phyloP scores from a whole-genome alignment of 2,888 invertebrate genomes.

The Ichneumoninae sp. region DNA sequence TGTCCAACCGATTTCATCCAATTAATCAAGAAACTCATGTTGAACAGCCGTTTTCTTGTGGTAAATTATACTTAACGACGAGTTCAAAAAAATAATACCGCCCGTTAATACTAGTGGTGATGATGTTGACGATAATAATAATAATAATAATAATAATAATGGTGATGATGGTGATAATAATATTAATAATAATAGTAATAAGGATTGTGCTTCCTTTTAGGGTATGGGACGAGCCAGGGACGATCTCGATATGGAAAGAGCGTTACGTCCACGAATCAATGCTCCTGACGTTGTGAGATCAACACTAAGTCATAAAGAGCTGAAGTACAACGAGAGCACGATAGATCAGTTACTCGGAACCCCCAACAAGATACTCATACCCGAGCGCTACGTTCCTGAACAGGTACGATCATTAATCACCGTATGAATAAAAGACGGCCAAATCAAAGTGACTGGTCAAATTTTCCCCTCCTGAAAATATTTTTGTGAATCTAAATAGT shows the following conservation, averaged over 20 bases:
- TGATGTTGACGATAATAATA: too few relatives aligned
- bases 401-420: slow-evolving; percentile 86
- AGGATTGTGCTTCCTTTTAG: slow-evolving; percentile 71
- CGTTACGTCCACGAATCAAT: slow-evolving; percentile 90
- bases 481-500: neutral
- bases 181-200: neutral
- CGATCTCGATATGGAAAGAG: slow-evolving; percentile 95
- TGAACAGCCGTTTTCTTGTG: neutral
- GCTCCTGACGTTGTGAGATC: slow-evolving; percentile 95
- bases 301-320: slow-evolving; percentile 88
- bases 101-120: too few relatives aligned
- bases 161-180: neutral
- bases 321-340: slow-evolving; percentile 91
- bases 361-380: slow-evolving; percentile 95
- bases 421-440: neutral
- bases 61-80: neutral
- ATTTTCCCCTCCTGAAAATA: neutral
- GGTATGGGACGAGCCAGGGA: slow-evolving; percentile 89
- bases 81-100: too few relatives aligned
- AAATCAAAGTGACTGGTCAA: neutral
- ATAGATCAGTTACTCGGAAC: slow-evolving; percentile 94
- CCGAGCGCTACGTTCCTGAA: slow-evolving; percentile 96
- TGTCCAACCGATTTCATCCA: neutral
- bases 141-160: neutral
- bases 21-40: neutral